Conservation (phyloP, 2,888 invertebrate genomes). For the Agrotis segetum region DNA sequence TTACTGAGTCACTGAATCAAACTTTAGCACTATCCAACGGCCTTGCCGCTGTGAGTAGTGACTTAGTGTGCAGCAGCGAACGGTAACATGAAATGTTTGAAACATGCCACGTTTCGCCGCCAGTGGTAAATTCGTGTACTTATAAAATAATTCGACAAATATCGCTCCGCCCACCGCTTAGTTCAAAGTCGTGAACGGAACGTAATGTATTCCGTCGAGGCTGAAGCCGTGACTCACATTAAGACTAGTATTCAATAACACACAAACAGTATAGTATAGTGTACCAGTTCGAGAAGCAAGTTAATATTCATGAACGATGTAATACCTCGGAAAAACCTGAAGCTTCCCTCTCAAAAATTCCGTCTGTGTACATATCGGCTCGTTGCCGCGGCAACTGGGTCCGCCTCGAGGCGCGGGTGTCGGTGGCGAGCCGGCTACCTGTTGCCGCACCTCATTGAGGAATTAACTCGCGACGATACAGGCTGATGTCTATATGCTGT, state of each 20-base stretch:
- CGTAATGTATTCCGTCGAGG: neutral
- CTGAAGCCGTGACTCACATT: neutral
- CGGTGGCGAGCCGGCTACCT: constrained; percentile 37
- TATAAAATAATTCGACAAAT: too few relatives aligned
- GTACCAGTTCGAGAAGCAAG: neutral
- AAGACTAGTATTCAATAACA: neutral
- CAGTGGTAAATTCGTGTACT: too few relatives aligned
- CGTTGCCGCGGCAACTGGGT: neutral
- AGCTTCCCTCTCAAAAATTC: neutral
- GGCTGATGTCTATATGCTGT: neutral
- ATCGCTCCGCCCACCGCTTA: too few relatives aligned
- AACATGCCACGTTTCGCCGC: too few relatives aligned
- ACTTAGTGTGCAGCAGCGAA: too few relatives aligned
- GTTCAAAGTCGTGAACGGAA: too few relatives aligned
- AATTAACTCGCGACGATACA: constrained; percentile 7
- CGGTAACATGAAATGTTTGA: too few relatives aligned
- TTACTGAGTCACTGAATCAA: too few relatives aligned
- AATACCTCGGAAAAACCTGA: neutral
- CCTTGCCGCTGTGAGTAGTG: too few relatives aligned
- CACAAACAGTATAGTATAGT: neutral
- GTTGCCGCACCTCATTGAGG: constrained; percentile 38
- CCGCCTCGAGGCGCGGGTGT: neutral
- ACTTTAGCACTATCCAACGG: too few relatives aligned
- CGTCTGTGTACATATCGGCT: constrained; percentile 3
- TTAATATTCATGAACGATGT: constrained; percentile 18